A percentile compares a stretch with the other conserved stretches of the same genome.
These are phyloP conservation scores for Morinoia aosen DNA, from an alignment of 2,888 invertebrate species.

Conservation along the genomic window DNA sequence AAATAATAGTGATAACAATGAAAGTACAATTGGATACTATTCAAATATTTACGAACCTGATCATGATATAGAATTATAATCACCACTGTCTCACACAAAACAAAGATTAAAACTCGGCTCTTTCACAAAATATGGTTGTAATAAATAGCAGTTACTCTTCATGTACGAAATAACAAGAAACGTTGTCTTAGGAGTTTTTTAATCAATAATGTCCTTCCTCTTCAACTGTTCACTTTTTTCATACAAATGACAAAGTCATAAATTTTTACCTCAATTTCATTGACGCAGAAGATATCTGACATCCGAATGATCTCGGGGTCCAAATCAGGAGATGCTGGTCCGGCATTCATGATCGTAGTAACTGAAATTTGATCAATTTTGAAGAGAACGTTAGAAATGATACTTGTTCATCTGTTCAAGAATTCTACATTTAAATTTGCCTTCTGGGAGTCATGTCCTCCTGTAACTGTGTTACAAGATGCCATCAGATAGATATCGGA, in stretches of 20 bases:
- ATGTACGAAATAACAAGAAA: neutral
- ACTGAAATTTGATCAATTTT: slow-evolving; percentile 72
- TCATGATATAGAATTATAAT: too few species aligned
- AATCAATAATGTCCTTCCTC: neutral
- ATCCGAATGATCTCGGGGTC: slow-evolving; percentile 77
- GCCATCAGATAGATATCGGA: too few species aligned
- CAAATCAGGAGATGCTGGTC: slow-evolving; percentile 82
- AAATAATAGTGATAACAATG: too few species aligned
- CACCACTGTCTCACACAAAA: too few species aligned
- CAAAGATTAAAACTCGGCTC: too few species aligned
- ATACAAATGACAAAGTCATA: neutral
- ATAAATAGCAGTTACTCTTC: neutral
- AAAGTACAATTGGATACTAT: too few species aligned
- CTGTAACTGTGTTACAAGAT: too few species aligned
- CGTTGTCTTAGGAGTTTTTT: too few species aligned
- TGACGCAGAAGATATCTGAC: slow-evolving; percentile 90
- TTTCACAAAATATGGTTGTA: too few species aligned
- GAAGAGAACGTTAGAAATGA: neutral
- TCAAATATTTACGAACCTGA: too few species aligned
- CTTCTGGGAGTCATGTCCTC: neutral
- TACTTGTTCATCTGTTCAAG: neutral
- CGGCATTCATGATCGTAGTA: slow-evolving; percentile 90
- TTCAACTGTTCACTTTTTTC: neutral
- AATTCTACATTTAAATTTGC: neutral
- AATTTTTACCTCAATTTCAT: slow-evolving; percentile 82